Base-by-base conservation (phyloP, 2,888 invertebrate species). In the Melipona beecheii region DNA sequence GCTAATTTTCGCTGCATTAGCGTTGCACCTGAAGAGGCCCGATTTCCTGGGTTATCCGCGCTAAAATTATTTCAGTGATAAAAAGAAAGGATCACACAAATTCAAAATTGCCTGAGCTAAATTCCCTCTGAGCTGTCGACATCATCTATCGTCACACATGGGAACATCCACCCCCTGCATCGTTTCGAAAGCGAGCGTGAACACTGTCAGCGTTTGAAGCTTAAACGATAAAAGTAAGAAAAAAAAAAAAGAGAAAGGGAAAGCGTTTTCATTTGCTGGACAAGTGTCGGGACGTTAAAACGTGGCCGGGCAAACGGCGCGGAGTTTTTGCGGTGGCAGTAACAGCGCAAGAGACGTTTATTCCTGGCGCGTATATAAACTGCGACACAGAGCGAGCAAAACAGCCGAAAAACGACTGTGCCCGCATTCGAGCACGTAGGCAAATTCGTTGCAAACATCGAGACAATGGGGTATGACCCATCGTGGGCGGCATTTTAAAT, bases 401-500 rank as follows among this genome's bases (percentile, higher is more conserved):
- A 80, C 80, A 86, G 78, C 75, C 78, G 74, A 86, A 88, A 90
- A 92, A 90, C 87, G 87, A 89, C 87, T 87, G 87, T 85, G 83
- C 86, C 72, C 75, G 89, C 89, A 87, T 90, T 89, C 90, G 86
- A 81, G 91, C 93, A 93, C 93, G 93, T 93, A 92, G 91, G 93
- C 91, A 93, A 93, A 93, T 93, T 93, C 91, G 90, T 90, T 88
- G 90, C 90, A 90, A 90, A 90, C 90, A 90, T 88, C 89, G 89
- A 90, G 90, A 90, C 90, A 90, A 90, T 90, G 89, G 90, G 85
- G 89, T 90, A 90, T 90, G 90, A 86, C 86, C 84, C 87, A 81
- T 78, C 90, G 90, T 90, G 90, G 87, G 81, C 85, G 88, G 90
- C 90, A 90, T 90, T 90, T 90, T 90, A 90, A 90, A 90, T 90